Conservation (phyloP, 2,888 invertebrate species). For the Lithodes maja region DNA sequence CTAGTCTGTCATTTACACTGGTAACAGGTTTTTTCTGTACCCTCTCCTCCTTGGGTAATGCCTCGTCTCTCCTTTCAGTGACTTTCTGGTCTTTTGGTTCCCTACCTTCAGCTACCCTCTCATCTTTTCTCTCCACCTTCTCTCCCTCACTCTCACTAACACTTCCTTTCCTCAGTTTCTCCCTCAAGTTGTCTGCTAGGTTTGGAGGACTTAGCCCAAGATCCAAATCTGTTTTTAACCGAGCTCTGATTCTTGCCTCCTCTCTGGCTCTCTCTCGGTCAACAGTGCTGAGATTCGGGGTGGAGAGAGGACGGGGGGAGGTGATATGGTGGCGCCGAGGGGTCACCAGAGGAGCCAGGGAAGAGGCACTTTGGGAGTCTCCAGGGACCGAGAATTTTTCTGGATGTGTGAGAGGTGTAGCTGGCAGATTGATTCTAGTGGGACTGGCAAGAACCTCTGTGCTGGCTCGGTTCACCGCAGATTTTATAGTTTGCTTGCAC, state of each 20-base stretch:
- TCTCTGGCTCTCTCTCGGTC: slow-evolving; percentile 60
- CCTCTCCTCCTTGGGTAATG: neutral
- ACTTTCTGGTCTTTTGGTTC: slow-evolving; percentile 21
- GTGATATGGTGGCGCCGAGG: slow-evolving; percentile 17
- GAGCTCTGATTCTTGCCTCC: slow-evolving; percentile 59
- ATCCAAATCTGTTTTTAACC: slow-evolving; percentile 55
- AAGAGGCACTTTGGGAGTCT: neutral
- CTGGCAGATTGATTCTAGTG: slow-evolving; percentile 53
- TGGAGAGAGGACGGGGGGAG: slow-evolving; percentile 46
- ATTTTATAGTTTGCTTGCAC: neutral
- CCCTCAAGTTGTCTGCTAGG: slow-evolving; percentile 51
- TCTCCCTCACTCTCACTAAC: slow-evolving; percentile 42
- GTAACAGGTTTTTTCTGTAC: neutral
- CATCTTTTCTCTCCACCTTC: slow-evolving; percentile 12
- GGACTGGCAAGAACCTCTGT: slow-evolving; percentile 34
- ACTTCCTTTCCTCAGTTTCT: slow-evolving; percentile 47
- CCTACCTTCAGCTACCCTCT: neutral
- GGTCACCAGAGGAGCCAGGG: slow-evolving; percentile 29
- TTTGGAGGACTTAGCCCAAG: slow-evolving; percentile 61
- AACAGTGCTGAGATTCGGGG: slow-evolving; percentile 53
- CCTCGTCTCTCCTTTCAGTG: neutral
- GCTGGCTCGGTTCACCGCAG: slow-evolving; percentile 1
- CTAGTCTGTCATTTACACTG: neutral
- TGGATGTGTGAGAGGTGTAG: slow-evolving; percentile 69
- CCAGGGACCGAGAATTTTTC: slow-evolving; percentile 47